Percentiles rank a stretch among this genome's conserved stretches.
These are phyloP conservation scores for Microplitis mediator DNA, from an alignment of 1,140 invertebrate genomes.

Conservation along the genomic window DNA sequence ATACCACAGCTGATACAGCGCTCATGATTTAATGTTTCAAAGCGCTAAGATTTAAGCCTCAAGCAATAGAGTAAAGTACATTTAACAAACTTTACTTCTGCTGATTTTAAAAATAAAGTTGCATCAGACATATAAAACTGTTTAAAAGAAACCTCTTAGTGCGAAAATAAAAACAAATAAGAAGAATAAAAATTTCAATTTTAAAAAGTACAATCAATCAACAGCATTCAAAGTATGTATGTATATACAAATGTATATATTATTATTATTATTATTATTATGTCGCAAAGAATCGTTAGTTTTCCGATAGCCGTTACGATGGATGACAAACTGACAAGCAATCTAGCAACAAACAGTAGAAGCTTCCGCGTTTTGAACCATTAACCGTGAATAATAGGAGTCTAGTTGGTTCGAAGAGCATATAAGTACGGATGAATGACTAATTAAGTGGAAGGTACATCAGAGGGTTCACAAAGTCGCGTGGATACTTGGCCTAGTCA, in stretches of 20 bases:
- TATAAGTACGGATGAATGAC: constrained; percentile 37
- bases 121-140: background rate
- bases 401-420: constrained; percentile 40
- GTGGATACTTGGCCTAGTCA: constrained; percentile 20
- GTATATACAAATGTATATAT: too few species aligned
- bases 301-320: background rate
- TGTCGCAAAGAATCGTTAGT: background rate
- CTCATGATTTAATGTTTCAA: background rate
- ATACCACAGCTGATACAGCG: constrained; percentile 14
- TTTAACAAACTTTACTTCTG: background rate
- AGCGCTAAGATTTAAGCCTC: background rate
- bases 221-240: too few species aligned
- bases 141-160: too few species aligned
- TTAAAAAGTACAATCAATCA: too few species aligned
- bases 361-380: constrained; percentile 51
- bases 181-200: too few species aligned
- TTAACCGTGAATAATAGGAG: constrained; percentile 54
- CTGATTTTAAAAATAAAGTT: background rate
- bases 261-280: too few species aligned
- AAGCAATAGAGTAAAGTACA: background rate
- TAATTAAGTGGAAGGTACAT: constrained; percentile 46
- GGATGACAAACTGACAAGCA: background rate
- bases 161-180: too few species aligned
- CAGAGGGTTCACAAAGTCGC: constrained; percentile 15
- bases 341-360: background rate